phyloP scores from a whole-genome alignment of 1,140 invertebrate species.

The Drosophila trapezifrons region DNA sequence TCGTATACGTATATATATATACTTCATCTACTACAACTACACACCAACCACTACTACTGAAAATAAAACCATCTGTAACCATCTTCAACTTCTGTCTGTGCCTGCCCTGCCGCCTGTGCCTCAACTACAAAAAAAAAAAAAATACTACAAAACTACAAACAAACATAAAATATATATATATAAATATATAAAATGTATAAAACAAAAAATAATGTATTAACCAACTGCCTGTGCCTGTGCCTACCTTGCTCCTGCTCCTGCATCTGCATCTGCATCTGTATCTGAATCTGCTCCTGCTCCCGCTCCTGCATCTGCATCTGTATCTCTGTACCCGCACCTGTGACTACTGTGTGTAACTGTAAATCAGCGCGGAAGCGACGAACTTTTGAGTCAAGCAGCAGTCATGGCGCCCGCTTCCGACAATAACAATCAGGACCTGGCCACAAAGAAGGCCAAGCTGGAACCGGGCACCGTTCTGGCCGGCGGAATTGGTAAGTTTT shows the following conservation, averaged over 20 bases:
- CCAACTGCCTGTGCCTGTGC: constrained; percentile 45
- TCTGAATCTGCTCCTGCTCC: constrained; percentile 31
- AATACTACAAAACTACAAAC: constrained; percentile 34
- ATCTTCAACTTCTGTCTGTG: constrained; percentile 80
- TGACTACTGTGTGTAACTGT: constrained; percentile 23
- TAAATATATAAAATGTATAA: constrained; percentile 12
- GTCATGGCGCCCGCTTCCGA: constrained; percentile 96
- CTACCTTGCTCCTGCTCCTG: constrained; percentile 45
- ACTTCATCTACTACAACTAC: constrained; percentile 78
- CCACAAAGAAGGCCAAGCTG: constrained; percentile 94
- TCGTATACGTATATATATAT: constrained; percentile 65
- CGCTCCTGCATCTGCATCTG: constrained; percentile 36
- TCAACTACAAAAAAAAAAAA: constrained; percentile 34
- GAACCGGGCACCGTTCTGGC: constrained; percentile 82
- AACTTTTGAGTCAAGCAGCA: constrained; percentile 96
- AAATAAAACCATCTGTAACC: constrained; percentile 63
- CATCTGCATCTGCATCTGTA: constrained; percentile 45
- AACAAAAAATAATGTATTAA: constrained; percentile 41
- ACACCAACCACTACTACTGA: constrained; percentile 78
- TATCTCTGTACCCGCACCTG: constrained; percentile 22
- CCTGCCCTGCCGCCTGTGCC: constrained; percentile 55
- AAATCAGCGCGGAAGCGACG: constrained; percentile 95
- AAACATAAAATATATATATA: constrained; percentile 32
- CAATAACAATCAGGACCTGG: constrained; percentile 95
- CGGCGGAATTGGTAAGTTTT: constrained; percentile 84